A percentile compares a stretch with the other conserved stretches of the same genome.
Conservation (phyloP, 2,888 invertebrate species). For the Argyra leucocephala region DNA sequence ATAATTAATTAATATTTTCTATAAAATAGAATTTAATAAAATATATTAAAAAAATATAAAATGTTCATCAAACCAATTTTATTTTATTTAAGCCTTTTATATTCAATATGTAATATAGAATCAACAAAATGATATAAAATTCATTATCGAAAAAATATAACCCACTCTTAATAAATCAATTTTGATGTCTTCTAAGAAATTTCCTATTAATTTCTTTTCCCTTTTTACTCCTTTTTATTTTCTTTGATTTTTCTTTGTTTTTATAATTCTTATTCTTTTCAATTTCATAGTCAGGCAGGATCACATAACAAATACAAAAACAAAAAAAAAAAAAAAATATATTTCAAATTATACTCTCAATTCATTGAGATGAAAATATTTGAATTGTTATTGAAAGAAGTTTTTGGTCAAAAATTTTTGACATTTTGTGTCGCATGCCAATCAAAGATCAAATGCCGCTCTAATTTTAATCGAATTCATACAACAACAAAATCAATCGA, state of each 20-base stretch:
- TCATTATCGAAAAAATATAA: not conserved
- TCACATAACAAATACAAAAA: too few relatives aligned
- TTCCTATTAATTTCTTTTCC: constrained; percentile 3
- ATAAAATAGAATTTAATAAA: too few relatives aligned
- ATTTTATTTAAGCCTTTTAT: too few relatives aligned
- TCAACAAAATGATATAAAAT: not conserved
- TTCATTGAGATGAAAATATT: not conserved
- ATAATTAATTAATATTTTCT: too few relatives aligned
- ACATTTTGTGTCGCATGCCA: constrained; percentile 6
- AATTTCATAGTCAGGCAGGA: too few relatives aligned
- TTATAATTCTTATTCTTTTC: too few relatives aligned
- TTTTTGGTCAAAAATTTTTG: constrained; percentile 1
- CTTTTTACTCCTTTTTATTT: not conserved
- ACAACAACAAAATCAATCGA: not conserved
- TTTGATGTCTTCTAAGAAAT: constrained; percentile 1
- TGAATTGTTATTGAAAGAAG: not conserved
- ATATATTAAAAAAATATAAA: too few relatives aligned
- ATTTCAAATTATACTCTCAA: not conserved
- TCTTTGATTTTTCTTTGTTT: too few relatives aligned
- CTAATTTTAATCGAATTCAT: not conserved
- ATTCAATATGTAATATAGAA: too few relatives aligned
- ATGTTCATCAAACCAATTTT: too few relatives aligned
- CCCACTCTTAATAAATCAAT: not conserved
- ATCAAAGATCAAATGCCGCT: constrained; percentile 4
- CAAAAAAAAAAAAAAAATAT: too few relatives aligned